Conservation (phyloP, 2,797 vertebrate genomes). For the Clamator glandarius region DNA sequence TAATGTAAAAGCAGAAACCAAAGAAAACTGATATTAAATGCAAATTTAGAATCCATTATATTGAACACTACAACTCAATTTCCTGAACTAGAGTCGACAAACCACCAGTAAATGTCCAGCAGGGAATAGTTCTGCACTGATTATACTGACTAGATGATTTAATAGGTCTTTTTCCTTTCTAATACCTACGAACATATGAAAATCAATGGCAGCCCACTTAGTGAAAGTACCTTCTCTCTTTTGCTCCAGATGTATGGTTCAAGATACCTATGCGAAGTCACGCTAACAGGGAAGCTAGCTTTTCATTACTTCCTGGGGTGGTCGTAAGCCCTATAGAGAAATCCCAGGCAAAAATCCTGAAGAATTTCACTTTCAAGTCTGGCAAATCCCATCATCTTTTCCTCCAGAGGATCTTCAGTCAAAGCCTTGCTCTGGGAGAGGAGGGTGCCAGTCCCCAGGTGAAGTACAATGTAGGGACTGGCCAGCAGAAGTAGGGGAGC, state of each 20-base stretch:
- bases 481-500: background rate
- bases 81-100: conserved; percentile 67
- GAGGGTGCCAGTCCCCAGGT: background rate
- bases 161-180: conserved; percentile 33
- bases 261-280: background rate
- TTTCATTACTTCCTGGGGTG: accelerated
- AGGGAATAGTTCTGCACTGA: conserved; percentile 46
- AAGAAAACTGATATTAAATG: conserved; percentile 68
- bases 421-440: background rate
- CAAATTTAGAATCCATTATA: conserved; percentile 58
- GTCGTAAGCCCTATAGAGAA: background rate
- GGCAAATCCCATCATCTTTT: background rate
- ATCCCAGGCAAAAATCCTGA: background rate
- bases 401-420: accelerated
- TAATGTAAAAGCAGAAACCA: conserved; percentile 64
- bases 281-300: background rate
- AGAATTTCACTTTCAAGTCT: background rate
- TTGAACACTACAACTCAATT: conserved; percentile 58
- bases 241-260: background rate
- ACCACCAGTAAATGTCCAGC: conserved; percentile 50
- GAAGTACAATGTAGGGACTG: accelerated
- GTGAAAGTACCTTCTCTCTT: conserved; percentile 2
- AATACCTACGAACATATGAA: conserved; percentile 26
- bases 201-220: conserved; percentile 61
- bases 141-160: conserved; percentile 51